Percentiles rank a stretch among this genome's conserved stretches.
These are phyloP conservation scores for Caenorhabditis sp. DNA, from an alignment of 2,888 invertebrate species.

Conservation along the genomic window DNA sequence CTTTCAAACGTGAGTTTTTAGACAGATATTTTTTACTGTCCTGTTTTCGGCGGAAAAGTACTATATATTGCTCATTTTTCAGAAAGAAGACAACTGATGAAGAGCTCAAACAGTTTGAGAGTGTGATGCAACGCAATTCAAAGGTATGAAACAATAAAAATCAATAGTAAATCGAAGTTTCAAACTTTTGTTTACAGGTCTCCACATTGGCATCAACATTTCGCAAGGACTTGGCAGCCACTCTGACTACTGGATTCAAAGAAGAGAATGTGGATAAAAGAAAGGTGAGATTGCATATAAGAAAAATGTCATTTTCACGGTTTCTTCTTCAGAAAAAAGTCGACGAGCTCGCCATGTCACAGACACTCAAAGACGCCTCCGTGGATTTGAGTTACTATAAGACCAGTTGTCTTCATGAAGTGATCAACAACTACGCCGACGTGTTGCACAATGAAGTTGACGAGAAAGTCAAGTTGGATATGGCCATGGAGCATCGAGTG, in stretches of 20 bases:
- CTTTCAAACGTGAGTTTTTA: constrained; percentile 42
- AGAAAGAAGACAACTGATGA: constrained; percentile 66
- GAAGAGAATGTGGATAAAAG: constrained; percentile 75
- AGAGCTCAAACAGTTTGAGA: constrained; percentile 48
- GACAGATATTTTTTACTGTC: too few relatives aligned
- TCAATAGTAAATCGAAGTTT: constrained; percentile 2
- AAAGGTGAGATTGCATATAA: constrained; percentile 47
- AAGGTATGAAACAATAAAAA: constrained; percentile 31
- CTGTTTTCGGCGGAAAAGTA: neutral
- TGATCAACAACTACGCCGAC: constrained; percentile 49
- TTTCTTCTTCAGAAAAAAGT: constrained; percentile 89
- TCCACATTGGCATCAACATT: constrained; percentile 51
- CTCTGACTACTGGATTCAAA: constrained; percentile 69
- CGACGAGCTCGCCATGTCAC: constrained; percentile 90
- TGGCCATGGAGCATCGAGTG: constrained; percentile 70
- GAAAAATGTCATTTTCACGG: neutral
- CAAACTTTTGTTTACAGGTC: constrained; percentile 43
- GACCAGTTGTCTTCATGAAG: constrained; percentile 70
- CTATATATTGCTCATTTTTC: constrained; percentile 8
- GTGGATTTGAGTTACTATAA: constrained; percentile 70
- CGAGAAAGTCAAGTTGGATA: constrained; percentile 69
- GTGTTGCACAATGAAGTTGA: constrained; percentile 54
- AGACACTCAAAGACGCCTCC: constrained; percentile 87
- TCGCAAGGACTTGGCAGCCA: constrained; percentile 69
- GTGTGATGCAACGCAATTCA: constrained; percentile 58